These are phyloP conservation scores for Elephantulus edwardii DNA, from an alignment of 2,113 vertebrate genomes.

Conservation along the genomic window DNA sequence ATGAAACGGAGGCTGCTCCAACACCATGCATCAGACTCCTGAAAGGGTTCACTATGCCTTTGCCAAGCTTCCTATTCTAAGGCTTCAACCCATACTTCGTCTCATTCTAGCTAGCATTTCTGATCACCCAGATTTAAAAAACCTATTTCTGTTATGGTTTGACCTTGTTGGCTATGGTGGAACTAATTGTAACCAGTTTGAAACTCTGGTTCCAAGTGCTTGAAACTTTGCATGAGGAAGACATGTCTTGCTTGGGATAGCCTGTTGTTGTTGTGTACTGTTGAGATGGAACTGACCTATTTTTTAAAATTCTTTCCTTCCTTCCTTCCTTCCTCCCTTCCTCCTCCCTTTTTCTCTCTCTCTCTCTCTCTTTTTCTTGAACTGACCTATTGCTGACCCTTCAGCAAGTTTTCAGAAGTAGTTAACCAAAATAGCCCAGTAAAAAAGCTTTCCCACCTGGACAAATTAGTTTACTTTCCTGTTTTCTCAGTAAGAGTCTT, in stretches of 20 bases:
- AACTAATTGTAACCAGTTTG: background rate
- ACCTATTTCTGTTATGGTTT: background rate
- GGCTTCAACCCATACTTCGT: background rate
- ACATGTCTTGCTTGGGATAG: constrained; percentile 33
- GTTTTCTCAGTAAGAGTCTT: background rate
- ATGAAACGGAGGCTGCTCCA: background rate
- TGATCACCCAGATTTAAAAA: background rate
- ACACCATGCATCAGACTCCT: background rate
- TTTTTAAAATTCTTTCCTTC: no score
- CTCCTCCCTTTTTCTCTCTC: no score
- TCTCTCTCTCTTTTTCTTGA: no score
- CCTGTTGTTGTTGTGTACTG: background rate
- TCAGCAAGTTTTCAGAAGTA: no score
- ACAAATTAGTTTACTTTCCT: constrained; percentile 17
- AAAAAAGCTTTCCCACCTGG: no score
- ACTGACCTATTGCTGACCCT: no score
- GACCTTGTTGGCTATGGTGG: background rate
- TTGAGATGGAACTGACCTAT: no score
- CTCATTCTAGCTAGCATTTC: background rate
- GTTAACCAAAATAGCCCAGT: no score
- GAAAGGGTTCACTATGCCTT: background rate
- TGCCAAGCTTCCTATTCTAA: background rate
- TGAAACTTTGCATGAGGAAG: background rate
- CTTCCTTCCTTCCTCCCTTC: no score
- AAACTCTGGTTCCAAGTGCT: background rate